Evolutionary conservation across 2,888 invertebrate species (phyloP).

Genomic region (Drosophila colorata): DNA sequence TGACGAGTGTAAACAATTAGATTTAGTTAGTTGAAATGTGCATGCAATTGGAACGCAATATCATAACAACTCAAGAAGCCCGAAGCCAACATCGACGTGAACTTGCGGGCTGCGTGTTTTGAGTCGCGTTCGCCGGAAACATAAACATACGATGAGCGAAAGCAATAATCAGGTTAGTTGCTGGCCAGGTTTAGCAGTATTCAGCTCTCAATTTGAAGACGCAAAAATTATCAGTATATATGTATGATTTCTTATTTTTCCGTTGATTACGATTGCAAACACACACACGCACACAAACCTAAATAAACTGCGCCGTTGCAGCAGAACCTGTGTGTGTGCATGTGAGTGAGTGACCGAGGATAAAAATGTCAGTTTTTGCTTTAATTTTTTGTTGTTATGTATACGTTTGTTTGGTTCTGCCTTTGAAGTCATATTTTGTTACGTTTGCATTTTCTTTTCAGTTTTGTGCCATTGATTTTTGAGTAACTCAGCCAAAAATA

Average conservation of each 20-base stretch:
- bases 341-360: conserved; percentile 3
- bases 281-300: conserved; percentile 29
- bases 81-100: conserved; percentile 29
- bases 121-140: conserved; percentile 54
- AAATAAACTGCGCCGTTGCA: conserved; percentile 62
- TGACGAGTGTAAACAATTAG: conserved; percentile 25
- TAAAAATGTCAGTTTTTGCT: conserved; percentile 24
- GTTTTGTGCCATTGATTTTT: conserved; percentile 75
- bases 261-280: conserved; percentile 59
- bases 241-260: conserved; percentile 18
- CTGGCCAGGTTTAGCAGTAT: conserved; percentile 27
- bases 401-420: conserved; percentile 41
- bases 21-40: conserved; percentile 38
- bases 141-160: conserved; percentile 74
- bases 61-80: conserved; percentile 35
- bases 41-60: conserved; percentile 40
- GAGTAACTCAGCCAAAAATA: conserved; percentile 41
- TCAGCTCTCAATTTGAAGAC: conserved; percentile 9
- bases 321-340: conserved; percentile 23
- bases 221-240: conserved; percentile 33
- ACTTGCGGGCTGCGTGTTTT: conserved; percentile 47
- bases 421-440: conserved; percentile 62
- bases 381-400: conserved; percentile 29
- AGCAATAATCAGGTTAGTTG: conserved; percentile 78
- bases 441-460: conserved; percentile 66